Base-by-base conservation (phyloP, 2,888 invertebrate genomes). In the Cremastinae sp. region DNA sequence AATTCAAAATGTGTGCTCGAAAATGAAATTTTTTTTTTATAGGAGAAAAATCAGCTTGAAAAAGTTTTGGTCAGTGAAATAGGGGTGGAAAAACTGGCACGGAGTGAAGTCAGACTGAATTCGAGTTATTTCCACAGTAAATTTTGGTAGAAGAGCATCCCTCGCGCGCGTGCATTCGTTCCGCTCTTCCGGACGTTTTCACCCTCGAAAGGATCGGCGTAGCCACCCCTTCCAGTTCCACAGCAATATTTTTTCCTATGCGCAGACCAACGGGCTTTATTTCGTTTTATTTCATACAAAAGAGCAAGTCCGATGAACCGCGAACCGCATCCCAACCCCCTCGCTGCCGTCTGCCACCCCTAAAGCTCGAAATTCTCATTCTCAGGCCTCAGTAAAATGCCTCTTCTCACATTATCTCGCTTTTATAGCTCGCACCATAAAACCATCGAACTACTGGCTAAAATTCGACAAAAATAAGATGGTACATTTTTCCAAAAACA, bases 201-300 rank as follows among this genome's bases (percentile, higher is more conserved):
- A 36, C n/a, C 38, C 61, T 61, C 62, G 12, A 20, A 16, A 10
- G 9, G 9, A 38, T 34, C 38, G 34, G 10, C 61, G 34, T 20
- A 43, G 16, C 34, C 18, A 14, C 3, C 36, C 2, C 8, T 47
- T 5, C 20, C 14, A 8, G 8, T 28, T 9, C 53, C 16, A 10
- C 1, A 16, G 10, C 18, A 8, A 34, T 61, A 65, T 61, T 5
- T 49, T 10, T 74, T 9, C 16, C 8, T 12, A 38, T 54, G 41
- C 14, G 43, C 49, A 34, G 38, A 59, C 38, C 38, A 58, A 43
- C 28, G 49, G 58, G 65, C 68, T 74, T 77, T 70, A 75, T 75
- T 75, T 66, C 36, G 70, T 69, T 77, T 78, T 78, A 71, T 78
- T 68, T 66, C 72, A 69, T 75, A 78, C 78, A 75, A 75, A 78